phyloP scores from a whole-genome alignment of 2,113 vertebrate genomes.

The Sander vitreus region DNA sequence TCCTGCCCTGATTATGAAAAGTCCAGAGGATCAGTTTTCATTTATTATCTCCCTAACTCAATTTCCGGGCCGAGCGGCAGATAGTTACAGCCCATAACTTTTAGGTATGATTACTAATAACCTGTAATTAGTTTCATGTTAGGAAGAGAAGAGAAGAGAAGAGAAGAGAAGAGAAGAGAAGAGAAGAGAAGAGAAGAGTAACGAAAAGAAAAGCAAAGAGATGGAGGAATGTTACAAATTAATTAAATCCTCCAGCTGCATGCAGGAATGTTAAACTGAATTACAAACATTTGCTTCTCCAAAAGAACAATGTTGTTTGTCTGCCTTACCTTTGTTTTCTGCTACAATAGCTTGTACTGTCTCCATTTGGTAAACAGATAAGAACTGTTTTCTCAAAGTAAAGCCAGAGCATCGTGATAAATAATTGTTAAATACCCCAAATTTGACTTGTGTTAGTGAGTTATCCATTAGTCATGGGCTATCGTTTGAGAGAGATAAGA shows the following conservation, averaged over 20 bases:
- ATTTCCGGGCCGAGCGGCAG: constrained; percentile 55
- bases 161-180: neutral
- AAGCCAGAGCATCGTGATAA: constrained; percentile 26
- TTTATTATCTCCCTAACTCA: constrained; percentile 64
- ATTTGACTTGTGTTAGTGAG: constrained; percentile 9
- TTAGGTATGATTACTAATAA: constrained; percentile 79
- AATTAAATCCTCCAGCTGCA: constrained; percentile 18
- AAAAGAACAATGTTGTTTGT: constrained; percentile 51
- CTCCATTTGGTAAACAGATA: constrained; percentile 58
- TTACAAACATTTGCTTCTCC: constrained; percentile 53
- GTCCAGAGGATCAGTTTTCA: constrained; percentile 38
- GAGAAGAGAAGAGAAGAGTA: neutral
- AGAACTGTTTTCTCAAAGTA: constrained; percentile 22
- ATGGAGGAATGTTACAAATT: constrained; percentile 15
- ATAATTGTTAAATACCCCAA: constrained; percentile 19
- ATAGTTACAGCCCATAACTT: constrained; percentile 74
- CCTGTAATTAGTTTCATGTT: constrained; percentile 68
- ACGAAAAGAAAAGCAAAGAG: neutral
- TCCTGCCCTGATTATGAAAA: constrained; percentile 23
- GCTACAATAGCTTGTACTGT: constrained; percentile 47
- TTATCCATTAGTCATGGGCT: neutral
- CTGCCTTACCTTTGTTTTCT: constrained; percentile 44
- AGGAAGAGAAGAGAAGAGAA: constrained; percentile 20
- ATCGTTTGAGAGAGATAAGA: neutral
- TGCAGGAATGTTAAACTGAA: constrained; percentile 49